These are phyloP conservation scores for Scarus forsteni DNA, from an alignment of 2,797 vertebrate genomes.

Conservation along the genomic window DNA sequence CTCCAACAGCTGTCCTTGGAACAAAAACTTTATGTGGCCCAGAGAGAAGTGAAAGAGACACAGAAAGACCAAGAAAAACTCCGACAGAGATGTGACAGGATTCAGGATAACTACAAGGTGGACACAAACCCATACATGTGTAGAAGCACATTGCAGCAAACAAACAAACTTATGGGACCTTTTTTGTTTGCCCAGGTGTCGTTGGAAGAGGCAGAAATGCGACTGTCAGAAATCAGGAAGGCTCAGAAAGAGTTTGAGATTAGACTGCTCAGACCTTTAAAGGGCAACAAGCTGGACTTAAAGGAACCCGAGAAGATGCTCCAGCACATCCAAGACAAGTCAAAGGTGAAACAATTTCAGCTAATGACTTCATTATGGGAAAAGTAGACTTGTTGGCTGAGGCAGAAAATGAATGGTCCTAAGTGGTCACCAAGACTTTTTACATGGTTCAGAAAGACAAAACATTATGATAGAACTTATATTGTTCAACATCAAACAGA, in stretches of 20 bases:
- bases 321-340: conserved; percentile 48
- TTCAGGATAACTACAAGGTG: conserved; percentile 64
- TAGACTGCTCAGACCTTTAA: conserved; percentile 29
- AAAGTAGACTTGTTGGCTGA: background rate
- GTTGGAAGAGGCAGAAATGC: conserved; percentile 54
- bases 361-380: background rate
- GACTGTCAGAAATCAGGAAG: conserved; percentile 55
- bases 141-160: background rate
- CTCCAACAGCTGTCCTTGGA: conserved; percentile 56
- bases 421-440: too few species aligned
- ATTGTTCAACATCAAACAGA: too few species aligned
- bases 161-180: background rate
- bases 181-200: conserved; percentile 54
- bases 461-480: too few species aligned
- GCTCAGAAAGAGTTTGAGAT: conserved; percentile 59
- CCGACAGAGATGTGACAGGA: conserved; percentile 33
- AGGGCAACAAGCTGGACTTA: conserved; percentile 40
- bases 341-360: conserved; percentile 37
- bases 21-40: conserved; percentile 62
- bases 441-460: too few species aligned
- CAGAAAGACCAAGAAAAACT: conserved; percentile 44
- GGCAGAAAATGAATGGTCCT: too few species aligned
- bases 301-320: conserved; percentile 60
- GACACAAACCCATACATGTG: background rate
- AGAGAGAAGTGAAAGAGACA: conserved; percentile 51